Base-by-base conservation (phyloP, 2,797 vertebrate genomes). In the Peromyscus nudipes region DNA sequence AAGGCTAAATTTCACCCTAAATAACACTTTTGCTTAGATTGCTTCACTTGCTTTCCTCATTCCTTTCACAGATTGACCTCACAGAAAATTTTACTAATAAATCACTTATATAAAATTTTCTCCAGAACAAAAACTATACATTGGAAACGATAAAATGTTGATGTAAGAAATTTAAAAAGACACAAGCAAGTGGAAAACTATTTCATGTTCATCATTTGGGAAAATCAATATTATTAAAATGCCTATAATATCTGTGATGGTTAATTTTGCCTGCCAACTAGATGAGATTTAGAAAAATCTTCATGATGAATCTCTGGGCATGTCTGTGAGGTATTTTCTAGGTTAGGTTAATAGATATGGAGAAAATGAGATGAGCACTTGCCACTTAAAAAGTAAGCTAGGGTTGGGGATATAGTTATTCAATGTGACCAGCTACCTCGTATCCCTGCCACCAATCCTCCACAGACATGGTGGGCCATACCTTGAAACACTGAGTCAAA, bases 1-100 rank as follows among this genome's bases (percentile, higher is more conserved):
- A 75, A 86, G 62, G 17, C 37, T 87, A 92, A 87, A 62, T 73
- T 94, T 87, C 31, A 93, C 19, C 31, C 49, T 31, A 88, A 88
- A 88, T 80, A 17, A 76, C 13, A 84, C 60, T n/a, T 25, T 87
- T 95, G 25, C 8, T 85, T 52, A 82, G 69, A 31, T 73, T 71
- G 3, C 19, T 89, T 23, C 43, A 25, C 21, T 67, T 90, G 27
- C 2, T 87, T 81, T 40, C 57, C 6, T 79, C 27, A 85, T 37
- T 91, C 17, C 9, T 40, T 83, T 83, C 40, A 83, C 2, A 90
- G 19, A 17, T 81, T 81, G 89, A 75, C 83, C 65, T 60, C 11
- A 85, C 43, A 65, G 17, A 82, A 34, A 73, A 43, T 89, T 91
- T 12, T 76, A 31, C 6, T 34, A 87, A 82, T 89, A 75, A 88